phyloP scores from a whole-genome alignment of 2,113 vertebrate genomes.

The Ptilonorhynchus violaceus region DNA sequence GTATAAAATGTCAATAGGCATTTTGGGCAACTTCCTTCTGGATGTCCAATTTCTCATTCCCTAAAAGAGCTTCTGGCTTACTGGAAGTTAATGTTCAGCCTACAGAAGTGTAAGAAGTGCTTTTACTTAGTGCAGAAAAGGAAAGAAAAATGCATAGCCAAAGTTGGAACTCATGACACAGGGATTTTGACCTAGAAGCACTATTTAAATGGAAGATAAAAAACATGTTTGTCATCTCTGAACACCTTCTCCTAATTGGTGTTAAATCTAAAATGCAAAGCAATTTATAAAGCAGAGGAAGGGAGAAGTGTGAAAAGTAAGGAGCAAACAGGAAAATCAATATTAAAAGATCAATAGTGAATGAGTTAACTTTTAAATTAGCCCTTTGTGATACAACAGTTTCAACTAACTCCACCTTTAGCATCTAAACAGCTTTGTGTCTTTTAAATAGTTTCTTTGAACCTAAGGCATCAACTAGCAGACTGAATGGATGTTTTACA shows the following conservation, averaged over 20 bases:
- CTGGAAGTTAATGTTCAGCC: slow-evolving; percentile 12
- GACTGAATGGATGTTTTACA: background rate
- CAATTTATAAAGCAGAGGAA: slow-evolving; percentile 12
- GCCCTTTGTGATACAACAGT: slow-evolving; percentile 14
- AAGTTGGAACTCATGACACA: background rate
- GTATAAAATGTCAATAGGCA: slow-evolving; percentile 40
- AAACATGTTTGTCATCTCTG: background rate
- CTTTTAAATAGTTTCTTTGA: background rate
- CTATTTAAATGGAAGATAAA: slow-evolving; percentile 22
- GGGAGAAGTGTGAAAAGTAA: slow-evolving; percentile 8
- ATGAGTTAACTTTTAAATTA: slow-evolving; percentile 41
- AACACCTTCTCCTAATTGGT: slow-evolving; percentile 43
- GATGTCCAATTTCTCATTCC: background rate
- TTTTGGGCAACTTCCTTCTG: slow-evolving; percentile 34
- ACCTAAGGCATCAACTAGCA: background rate
- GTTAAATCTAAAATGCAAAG: slow-evolving; percentile 16
- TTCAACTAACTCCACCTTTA: slow-evolving; percentile 3
- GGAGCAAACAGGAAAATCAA: slow-evolving; percentile 1
- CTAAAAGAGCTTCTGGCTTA: slow-evolving; percentile 10
- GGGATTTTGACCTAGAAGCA: background rate
- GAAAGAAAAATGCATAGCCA: background rate
- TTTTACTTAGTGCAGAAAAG: background rate
- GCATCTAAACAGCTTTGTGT: background rate
- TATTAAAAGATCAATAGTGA: background rate
- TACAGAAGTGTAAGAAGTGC: slow-evolving; percentile 1